phyloP scores from a whole-genome alignment of 2,113 vertebrate genomes.

The Polyodon spathula region DNA sequence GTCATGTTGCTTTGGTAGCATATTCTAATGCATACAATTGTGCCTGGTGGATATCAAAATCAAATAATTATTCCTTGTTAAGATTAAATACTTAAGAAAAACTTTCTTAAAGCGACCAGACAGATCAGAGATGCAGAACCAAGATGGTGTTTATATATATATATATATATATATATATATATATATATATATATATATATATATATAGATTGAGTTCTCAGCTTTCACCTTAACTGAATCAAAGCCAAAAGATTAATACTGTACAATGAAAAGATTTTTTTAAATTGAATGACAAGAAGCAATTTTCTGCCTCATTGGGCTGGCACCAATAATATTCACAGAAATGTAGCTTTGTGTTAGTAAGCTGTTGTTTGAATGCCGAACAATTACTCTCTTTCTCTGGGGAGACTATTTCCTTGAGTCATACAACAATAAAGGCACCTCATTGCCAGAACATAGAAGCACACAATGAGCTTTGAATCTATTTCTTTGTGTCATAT shows the following conservation, averaged over 20 bases:
- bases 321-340: constrained; percentile 71
- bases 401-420: constrained; percentile 62
- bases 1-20: constrained; percentile 15
- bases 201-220: too few relatives aligned
- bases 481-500: constrained; percentile 33
- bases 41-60: constrained; percentile 30
- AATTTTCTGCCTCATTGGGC: constrained; percentile 89
- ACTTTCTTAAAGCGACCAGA: constrained; percentile 30
- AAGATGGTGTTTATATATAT: constrained; percentile 69
- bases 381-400: constrained; percentile 59
- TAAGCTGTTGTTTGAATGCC: constrained; percentile 56
- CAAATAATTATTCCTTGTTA: constrained; percentile 45
- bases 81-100: constrained; percentile 13
- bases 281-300: constrained; percentile 89
- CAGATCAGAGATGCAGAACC: constrained; percentile 41
- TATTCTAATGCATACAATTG: constrained; percentile 14
- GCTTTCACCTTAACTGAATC: constrained; percentile 84
- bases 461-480: constrained; percentile 34
- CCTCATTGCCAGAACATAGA: constrained; percentile 55
- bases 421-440: constrained; percentile 45
- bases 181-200: too few relatives aligned
- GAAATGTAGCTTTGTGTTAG: constrained; percentile 59
- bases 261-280: constrained; percentile 86
- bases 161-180: too few relatives aligned
- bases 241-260: constrained; percentile 90